Evolutionary conservation across 2,113 vertebrate genomes (phyloP).

Genomic region (Ascaphus truei): DNA sequence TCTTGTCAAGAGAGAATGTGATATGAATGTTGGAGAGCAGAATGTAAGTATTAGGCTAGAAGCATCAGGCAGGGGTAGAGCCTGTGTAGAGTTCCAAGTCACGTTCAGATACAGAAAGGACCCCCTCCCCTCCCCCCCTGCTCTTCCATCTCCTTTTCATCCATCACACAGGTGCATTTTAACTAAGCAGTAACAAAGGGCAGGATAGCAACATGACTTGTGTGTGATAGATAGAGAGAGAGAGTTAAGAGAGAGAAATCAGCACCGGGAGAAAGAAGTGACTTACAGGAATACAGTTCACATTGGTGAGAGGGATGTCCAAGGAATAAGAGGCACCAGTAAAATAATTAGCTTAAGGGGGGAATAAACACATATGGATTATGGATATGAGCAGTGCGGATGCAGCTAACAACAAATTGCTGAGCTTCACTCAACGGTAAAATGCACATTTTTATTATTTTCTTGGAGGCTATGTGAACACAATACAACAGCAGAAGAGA

Average conservation of each 20-base stretch:
- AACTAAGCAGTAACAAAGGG: not conserved
- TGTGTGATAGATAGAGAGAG: not conserved
- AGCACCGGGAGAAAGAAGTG: not conserved
- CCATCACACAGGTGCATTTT: not conserved
- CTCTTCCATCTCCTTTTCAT: not conserved
- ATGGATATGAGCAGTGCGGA: constrained; percentile 64
- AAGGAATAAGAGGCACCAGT: not conserved
- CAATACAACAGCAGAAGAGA: too few relatives aligned
- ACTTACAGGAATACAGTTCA: not conserved
- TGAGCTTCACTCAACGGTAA: constrained; percentile 73
- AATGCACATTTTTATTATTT: too few relatives aligned
- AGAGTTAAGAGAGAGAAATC: not conserved
- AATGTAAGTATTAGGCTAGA: not conserved
- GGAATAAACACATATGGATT: constrained; percentile 42
- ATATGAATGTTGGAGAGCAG: not conserved
- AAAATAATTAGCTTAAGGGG: not conserved
- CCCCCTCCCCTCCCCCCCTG: not conserved
- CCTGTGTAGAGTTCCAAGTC: constrained; percentile 1
- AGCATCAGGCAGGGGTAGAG: not conserved
- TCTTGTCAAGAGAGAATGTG: not conserved
- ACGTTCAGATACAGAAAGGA: not conserved
- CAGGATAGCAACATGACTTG: not conserved
- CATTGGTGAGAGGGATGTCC: not conserved
- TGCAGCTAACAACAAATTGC: constrained; percentile 64
- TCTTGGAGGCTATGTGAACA: too few relatives aligned